Evolutionary conservation across 2,797 vertebrate genomes (phyloP).

Genomic region (Sphaeramia orbicularis): DNA sequence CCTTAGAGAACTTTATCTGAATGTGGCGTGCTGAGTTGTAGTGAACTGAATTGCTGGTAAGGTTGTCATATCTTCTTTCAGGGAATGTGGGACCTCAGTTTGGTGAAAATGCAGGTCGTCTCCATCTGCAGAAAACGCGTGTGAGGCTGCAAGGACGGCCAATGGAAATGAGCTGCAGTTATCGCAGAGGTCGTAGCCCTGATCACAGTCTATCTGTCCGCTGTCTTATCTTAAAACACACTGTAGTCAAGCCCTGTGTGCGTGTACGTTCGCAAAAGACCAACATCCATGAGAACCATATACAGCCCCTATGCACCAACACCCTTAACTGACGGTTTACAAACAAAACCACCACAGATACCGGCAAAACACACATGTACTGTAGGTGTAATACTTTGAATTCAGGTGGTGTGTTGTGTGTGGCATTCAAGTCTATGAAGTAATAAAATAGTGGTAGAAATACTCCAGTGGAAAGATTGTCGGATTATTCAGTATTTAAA

Average conservation of each 20-base stretch:
- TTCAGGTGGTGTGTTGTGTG: too few relatives aligned
- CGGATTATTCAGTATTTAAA: too few relatives aligned
- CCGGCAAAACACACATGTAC: background rate
- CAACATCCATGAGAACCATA: background rate
- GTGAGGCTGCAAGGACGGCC: slow-evolving; percentile 56
- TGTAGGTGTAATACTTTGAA: background rate
- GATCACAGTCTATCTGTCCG: slow-evolving; percentile 62
- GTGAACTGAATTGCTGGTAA: slow-evolving; percentile 48
- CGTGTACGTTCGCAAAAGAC: slow-evolving; percentile 6
- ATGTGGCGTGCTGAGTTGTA: slow-evolving; percentile 39
- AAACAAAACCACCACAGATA: background rate
- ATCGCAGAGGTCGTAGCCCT: slow-evolving; percentile 57
- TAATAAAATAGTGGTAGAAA: too few relatives aligned
- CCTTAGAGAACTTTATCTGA: slow-evolving; percentile 69
- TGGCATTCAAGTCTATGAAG: too few relatives aligned
- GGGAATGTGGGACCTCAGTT: slow-evolving; percentile 59
- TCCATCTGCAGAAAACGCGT: slow-evolving; percentile 47
- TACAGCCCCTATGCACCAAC: background rate
- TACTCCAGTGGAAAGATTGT: too few relatives aligned
- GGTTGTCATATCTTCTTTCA: slow-evolving; percentile 57
- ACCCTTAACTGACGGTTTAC: background rate
- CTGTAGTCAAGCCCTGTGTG: background rate
- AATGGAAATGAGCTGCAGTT: slow-evolving; percentile 68
- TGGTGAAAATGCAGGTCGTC: slow-evolving; percentile 46
- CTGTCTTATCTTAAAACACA: slow-evolving; percentile 45